A percentile compares a stretch with the other conserved stretches of the same genome.
phyloP scores from a whole-genome alignment of 2,797 vertebrate species.

The Cyprinodon diabolis region DNA sequence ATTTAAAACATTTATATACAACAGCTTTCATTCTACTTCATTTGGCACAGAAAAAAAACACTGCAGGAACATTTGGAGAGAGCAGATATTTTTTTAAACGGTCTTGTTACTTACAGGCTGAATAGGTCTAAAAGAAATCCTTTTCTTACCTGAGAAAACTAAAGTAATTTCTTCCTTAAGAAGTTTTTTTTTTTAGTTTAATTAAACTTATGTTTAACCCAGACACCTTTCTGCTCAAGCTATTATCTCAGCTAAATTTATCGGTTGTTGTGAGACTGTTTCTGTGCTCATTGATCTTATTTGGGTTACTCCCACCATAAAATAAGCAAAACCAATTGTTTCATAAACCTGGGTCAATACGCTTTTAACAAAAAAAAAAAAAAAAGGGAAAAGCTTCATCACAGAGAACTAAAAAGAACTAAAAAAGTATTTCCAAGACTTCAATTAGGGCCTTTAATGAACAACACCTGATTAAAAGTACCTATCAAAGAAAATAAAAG shows the following conservation, averaged over 20 bases:
- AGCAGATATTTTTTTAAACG: not conserved
- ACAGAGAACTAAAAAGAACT: slow-evolving; percentile 2
- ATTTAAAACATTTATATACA: not conserved
- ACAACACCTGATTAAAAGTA: slow-evolving; percentile 18
- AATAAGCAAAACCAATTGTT: too few relatives aligned
- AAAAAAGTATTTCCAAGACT: slow-evolving; percentile 12
- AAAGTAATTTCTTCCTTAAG: too few relatives aligned
- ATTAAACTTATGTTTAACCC: not conserved
- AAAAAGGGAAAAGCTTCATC: too few relatives aligned
- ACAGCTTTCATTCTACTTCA: not conserved
- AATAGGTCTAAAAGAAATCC: not conserved
- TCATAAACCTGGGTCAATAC: too few relatives aligned
- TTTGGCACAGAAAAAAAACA: not conserved
- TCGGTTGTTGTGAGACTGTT: not conserved
- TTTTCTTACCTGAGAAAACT: too few relatives aligned
- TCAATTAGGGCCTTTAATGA: slow-evolving; percentile 33
- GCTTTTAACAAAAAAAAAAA: too few relatives aligned
- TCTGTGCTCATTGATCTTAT: too few relatives aligned
- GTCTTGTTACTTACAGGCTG: not conserved
- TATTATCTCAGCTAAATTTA: not conserved
- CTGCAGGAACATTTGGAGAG: not conserved
- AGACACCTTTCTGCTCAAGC: not conserved
- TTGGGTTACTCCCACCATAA: too few relatives aligned
- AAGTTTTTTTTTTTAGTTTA: not conserved
- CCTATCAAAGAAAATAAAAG: not conserved